phyloP scores from a whole-genome alignment of 2,888 invertebrate genomes.

The Tetramorium bicarinatum region DNA sequence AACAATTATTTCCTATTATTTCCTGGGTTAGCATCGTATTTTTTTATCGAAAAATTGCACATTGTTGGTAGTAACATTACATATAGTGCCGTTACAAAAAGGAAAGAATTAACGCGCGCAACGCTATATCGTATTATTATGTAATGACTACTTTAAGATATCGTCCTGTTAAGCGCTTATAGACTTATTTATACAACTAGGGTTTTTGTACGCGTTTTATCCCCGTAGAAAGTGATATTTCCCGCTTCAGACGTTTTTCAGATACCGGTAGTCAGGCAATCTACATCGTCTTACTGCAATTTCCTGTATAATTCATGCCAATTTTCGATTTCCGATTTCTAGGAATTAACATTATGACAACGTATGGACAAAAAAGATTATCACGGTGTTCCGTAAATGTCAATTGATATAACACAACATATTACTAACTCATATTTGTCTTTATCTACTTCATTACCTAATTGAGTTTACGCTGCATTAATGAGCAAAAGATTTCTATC shows the following conservation, averaged over 20 bases:
- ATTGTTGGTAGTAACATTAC: conserved; percentile 66
- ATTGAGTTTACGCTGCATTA: background rate
- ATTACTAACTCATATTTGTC: background rate
- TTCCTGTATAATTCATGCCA: background rate
- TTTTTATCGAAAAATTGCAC: conserved; percentile 59
- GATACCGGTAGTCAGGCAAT: conserved; percentile 48
- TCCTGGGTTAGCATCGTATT: conserved; percentile 29
- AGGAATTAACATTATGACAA: background rate
- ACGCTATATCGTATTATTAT: conserved; percentile 67
- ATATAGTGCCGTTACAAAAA: conserved; percentile 61
- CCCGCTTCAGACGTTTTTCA: conserved; percentile 35
- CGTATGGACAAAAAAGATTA: background rate
- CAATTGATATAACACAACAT: background rate
- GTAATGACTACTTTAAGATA: conserved; percentile 68
- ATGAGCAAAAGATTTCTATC: background rate
- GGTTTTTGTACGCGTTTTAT: conserved; percentile 72
- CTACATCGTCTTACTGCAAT: conserved; percentile 60
- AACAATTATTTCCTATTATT: conserved; percentile 30
- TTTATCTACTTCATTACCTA: background rate
- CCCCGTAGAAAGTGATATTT: conserved; percentile 62
- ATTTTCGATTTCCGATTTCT: background rate
- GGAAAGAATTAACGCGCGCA: conserved; percentile 61
- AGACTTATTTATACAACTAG: conserved; percentile 75
- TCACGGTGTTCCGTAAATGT: background rate
- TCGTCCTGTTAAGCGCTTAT: conserved; percentile 75